A percentile compares a stretch with the other conserved stretches of the same genome.
These are phyloP conservation scores for Squalus acanthias DNA, from an alignment of 2,797 vertebrate genomes.

Conservation along the genomic window DNA sequence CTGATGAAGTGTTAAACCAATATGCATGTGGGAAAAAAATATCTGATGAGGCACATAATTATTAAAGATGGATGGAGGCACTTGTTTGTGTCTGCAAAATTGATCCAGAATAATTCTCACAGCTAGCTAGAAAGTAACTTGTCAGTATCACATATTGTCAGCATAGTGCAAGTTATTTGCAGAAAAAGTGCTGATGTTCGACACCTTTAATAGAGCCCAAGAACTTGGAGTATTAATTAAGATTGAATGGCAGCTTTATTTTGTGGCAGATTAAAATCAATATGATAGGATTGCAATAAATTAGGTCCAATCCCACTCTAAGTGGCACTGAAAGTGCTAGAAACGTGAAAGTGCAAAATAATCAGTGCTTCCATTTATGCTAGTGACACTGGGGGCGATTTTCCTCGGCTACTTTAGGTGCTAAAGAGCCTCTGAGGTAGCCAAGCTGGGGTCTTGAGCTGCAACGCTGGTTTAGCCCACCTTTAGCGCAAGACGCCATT, in stretches of 20 bases:
- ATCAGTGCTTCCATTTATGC: background rate
- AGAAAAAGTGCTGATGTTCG: background rate
- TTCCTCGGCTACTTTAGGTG: background rate
- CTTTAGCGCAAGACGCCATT: background rate
- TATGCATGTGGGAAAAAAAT: background rate
- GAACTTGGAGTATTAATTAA: background rate
- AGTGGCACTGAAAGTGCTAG: constrained; percentile 5
- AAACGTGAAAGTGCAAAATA: background rate
- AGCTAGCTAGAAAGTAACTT: background rate
- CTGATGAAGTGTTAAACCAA: background rate
- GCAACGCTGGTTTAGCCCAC: too few species aligned
- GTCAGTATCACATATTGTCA: background rate
- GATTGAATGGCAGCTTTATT: background rate
- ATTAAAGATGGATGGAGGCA: background rate
- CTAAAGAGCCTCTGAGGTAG: background rate
- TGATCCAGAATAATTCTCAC: background rate
- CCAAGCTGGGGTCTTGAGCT: background rate
- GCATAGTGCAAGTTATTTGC: background rate
- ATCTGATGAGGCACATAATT: background rate
- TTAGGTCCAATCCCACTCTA: background rate
- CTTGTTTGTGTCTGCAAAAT: background rate
- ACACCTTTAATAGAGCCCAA: background rate
- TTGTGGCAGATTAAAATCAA: background rate
- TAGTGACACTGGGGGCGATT: background rate
- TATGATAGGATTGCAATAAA: background rate